Conservation (phyloP, 2,797 vertebrate genomes). For the Vespertilio murinus region DNA sequence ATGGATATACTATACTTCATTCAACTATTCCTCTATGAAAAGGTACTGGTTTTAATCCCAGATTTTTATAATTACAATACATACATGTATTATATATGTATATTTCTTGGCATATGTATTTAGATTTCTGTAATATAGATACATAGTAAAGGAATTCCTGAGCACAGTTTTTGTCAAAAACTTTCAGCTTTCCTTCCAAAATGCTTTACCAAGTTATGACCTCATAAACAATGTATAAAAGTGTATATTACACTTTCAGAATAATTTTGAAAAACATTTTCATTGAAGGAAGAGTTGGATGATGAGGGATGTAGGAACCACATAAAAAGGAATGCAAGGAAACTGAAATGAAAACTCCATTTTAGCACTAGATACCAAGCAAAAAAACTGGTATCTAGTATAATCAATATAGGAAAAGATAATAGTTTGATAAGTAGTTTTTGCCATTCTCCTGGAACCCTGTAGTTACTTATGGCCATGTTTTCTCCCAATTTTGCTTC, state of each 20-base stretch:
- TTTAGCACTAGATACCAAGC: background rate
- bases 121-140: slow-evolving; percentile 11
- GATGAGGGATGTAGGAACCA: background rate
- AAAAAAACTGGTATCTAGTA: background rate
- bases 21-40: background rate
- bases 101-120: slow-evolving; percentile 28
- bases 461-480: background rate
- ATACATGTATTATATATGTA: background rate
- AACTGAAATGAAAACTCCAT: background rate
- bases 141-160: background rate
- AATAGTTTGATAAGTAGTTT: background rate
- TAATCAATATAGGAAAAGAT: background rate
- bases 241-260: background rate
- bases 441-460: background rate
- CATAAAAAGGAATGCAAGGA: background rate
- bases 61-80: background rate
- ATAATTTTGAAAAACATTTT: slow-evolving; percentile 1
- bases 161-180: background rate
- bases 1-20: background rate
- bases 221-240: background rate
- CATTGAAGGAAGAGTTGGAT: background rate
- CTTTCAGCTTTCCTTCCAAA: slow-evolving; percentile 3
- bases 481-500: background rate
- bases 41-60: background rate
- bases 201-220: background rate